Evolutionary conservation across 2,113 vertebrate species (phyloP), one percentile per base, ranked within the genome.

Genomic region (Erythrolamprus reginae): DNA sequence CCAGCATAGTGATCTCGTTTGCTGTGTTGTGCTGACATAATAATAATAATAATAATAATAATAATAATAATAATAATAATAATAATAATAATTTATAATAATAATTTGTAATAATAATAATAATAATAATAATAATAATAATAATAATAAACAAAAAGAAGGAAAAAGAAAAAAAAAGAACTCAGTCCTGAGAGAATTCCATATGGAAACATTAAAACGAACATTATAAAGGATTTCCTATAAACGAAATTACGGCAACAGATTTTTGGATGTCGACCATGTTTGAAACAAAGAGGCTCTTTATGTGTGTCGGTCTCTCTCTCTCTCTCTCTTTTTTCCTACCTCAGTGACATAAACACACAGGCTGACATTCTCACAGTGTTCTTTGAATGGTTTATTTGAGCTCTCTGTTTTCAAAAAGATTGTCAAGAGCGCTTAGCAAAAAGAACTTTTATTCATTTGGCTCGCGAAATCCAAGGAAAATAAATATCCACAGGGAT

Each of bases 181-280:
- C 28, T 4, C 61, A 90, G 97, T 97, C 97, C 97, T 97, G 95
- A 96, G 98, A 98, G 98, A 98, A 98, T 98, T 98, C 98, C 98
- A 98, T 98, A 97, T 99, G 98, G 98, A 98, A 97, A 97, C 97
- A 97, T 97, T 98, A 97, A 58, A 98, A 96, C 84, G 94, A 95
- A 96, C 95, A 96, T 98, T 98, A 98, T 96, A 96, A 98, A 98
- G 97, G 97, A 97, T 97, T 98, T 98, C 97, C 97, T 98, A 98
- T 98, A 98, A 98, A 97, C 97, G 98, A 98, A 98, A 97, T 97
- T 98, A 96, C 93, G 96, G 97, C 98, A 96, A 94, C 96, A 97
- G 97, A 97, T 96, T 97, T 97, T 97, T 97, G 98, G 97, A 96
- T 96, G 96, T 4, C 33, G 93, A 96, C 95, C 95, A 96, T 58